Evolutionary conservation across 2,113 vertebrate species (phyloP).

Genomic region (Lichenostomus cassidix): DNA sequence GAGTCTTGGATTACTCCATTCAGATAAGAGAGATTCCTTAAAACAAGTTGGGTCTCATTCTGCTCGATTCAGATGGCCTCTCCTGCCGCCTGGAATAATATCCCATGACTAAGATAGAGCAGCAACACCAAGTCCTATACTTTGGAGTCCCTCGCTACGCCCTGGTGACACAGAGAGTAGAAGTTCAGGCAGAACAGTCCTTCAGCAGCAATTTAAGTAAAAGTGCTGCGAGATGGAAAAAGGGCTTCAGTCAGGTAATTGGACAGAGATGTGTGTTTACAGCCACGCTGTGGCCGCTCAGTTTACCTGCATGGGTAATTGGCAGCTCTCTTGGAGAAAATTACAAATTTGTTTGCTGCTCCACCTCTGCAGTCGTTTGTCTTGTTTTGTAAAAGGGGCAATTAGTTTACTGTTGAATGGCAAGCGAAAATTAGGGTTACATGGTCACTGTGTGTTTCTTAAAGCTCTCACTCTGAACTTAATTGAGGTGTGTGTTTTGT

Average conservation of each 20-base stretch:
- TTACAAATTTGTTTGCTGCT: constrained; percentile 6
- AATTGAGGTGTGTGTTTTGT: neutral
- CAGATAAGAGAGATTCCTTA: constrained; percentile 19
- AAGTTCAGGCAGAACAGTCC: neutral
- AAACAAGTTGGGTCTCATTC: constrained; percentile 29
- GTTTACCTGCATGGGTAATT: neutral
- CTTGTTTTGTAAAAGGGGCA: neutral
- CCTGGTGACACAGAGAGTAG: constrained; percentile 12
- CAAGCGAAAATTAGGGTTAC: neutral
- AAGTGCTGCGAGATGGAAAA: constrained; percentile 46
- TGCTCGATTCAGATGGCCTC: neutral
- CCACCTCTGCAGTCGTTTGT: neutral
- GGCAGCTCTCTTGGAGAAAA: neutral
- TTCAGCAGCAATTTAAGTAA: neutral
- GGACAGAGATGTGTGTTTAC: neutral
- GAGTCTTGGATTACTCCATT: neutral
- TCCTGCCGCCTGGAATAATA: neutral
- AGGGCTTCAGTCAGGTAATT: constrained; percentile 1
- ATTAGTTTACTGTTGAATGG: neutral
- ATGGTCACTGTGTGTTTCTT: neutral
- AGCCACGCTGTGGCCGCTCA: neutral
- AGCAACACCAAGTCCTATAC: neutral
- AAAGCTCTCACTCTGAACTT: neutral
- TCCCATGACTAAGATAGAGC: neutral
- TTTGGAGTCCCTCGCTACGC: neutral